A percentile compares a stretch with the other conserved stretches of the same genome.
Conservation (phyloP, 2,797 vertebrate species). For the Carduelis carduelis region DNA sequence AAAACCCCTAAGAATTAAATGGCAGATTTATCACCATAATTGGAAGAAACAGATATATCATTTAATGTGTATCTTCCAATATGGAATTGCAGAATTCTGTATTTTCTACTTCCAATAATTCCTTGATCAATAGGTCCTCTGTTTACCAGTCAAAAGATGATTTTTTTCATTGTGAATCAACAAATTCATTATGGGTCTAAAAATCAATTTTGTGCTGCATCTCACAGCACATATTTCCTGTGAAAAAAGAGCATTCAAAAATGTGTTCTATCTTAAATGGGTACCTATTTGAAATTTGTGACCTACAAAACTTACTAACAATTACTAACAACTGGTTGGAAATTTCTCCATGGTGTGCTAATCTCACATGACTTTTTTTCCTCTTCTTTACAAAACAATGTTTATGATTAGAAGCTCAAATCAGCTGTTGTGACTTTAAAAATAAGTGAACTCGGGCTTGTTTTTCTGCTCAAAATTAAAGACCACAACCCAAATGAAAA, state of each 20-base stretch:
- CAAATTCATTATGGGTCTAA: not conserved
- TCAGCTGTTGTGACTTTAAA: not conserved
- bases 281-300: not conserved
- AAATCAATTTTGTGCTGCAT: not conserved
- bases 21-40: not conserved
- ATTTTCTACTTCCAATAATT: not conserved
- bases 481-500: not conserved
- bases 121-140: not conserved
- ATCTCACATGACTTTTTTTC: fast-evolving
- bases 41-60: not conserved
- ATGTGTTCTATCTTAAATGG: not conserved
- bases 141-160: not conserved
- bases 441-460: not conserved
- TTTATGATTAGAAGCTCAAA: not conserved
- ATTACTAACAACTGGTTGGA: not conserved
- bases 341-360: fast-evolving
- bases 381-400: not conserved
- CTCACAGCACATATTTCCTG: not conserved
- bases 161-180: not conserved
- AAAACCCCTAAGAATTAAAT: not conserved
- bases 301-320: not conserved
- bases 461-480: not conserved
- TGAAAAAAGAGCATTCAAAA: not conserved
- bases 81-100: not conserved
- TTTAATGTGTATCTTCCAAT: not conserved